These are phyloP conservation scores for Atrina japonica DNA, from an alignment of 2,888 invertebrate species.

Conservation along the genomic window DNA sequence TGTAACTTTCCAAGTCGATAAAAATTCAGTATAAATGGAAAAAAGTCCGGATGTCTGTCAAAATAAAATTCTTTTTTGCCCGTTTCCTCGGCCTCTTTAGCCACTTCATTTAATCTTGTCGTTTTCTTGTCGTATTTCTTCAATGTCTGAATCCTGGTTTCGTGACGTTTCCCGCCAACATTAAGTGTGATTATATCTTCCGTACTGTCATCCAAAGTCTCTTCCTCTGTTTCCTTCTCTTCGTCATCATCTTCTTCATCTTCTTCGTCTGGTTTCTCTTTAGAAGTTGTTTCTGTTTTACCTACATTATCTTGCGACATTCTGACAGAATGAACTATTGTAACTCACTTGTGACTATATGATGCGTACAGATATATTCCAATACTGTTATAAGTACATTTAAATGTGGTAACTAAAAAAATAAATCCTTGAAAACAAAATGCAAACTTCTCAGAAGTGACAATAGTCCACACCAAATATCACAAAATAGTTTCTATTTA, in stretches of 20 bases:
- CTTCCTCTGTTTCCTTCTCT: slow-evolving; percentile 24
- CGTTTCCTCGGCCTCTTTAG: slow-evolving; percentile 54
- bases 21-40: slow-evolving; percentile 63
- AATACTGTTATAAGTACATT: no score
- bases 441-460: no score
- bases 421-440: no score
- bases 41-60: slow-evolving; percentile 63
- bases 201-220: slow-evolving; percentile 4
- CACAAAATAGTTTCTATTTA: no score
- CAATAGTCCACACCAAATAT: no score
- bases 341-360: no score
- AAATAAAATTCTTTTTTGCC: slow-evolving; percentile 63
- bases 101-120: slow-evolving; percentile 54
- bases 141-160: slow-evolving; percentile 57
- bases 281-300: neutral
- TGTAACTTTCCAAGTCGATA: slow-evolving; percentile 64
- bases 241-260: slow-evolving; percentile 30
- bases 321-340: no score
- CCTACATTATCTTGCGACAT: neutral
- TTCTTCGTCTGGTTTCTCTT: neutral
- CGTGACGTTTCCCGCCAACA: slow-evolving; percentile 59
- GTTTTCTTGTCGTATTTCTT: slow-evolving; percentile 50
- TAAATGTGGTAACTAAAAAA: no score
- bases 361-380: no score
- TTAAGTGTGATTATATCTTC: slow-evolving; percentile 58